Conservation (phyloP, 2,888 invertebrate genomes). For the Tiliacea aurago region DNA sequence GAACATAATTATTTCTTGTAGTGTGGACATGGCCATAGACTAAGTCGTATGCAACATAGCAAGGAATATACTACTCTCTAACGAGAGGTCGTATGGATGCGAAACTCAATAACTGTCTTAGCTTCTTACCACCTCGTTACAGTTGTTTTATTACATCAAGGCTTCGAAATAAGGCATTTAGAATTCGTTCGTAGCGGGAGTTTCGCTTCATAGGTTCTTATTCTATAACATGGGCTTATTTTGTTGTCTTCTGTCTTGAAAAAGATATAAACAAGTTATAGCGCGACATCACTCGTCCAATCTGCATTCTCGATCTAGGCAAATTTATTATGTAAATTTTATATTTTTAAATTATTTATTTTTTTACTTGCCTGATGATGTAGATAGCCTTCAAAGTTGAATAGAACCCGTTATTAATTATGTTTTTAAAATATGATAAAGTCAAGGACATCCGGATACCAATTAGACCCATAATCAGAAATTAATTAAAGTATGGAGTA, state of each 20-base stretch:
- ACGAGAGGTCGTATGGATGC: neutral
- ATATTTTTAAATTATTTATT: neutral
- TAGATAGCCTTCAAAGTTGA: neutral
- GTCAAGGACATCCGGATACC: neutral
- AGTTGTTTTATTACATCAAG: neutral
- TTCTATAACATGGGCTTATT: neutral
- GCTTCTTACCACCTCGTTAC: neutral
- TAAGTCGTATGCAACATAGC: no score
- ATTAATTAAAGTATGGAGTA: slow-evolving; percentile 5
- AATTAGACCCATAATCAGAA: neutral
- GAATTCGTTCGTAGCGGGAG: neutral
- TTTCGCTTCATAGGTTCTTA: slow-evolving; percentile 2
- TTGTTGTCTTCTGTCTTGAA: neutral
- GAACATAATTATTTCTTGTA: neutral
- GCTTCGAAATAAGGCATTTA: neutral
- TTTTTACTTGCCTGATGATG: neutral
- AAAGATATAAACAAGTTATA: slow-evolving; percentile 4
- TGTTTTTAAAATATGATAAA: slow-evolving; percentile 7
- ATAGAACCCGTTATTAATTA: neutral
- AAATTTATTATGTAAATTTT: neutral
- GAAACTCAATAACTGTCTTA: neutral
- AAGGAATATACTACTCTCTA: no score
- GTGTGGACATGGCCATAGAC: neutral
- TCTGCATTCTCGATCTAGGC: neutral
- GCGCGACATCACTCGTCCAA: neutral